Conservation (phyloP, 2,888 invertebrate species). For the Liodrosophila aerea region DNA sequence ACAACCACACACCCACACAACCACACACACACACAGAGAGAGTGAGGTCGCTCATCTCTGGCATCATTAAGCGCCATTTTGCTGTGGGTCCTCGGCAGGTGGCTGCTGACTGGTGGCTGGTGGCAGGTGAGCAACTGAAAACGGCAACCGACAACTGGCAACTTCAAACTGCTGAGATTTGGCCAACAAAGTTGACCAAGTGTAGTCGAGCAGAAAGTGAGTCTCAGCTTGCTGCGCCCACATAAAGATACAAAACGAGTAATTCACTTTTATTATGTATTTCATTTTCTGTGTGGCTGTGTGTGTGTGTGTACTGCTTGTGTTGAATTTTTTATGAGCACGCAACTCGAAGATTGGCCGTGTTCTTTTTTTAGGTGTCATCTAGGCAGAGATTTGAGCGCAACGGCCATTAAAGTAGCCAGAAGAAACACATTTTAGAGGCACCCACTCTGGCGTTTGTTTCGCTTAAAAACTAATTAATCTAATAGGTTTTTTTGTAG, state of each 20-base stretch:
- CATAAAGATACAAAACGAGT: slow-evolving; percentile 42
- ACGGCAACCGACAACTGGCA: slow-evolving; percentile 20
- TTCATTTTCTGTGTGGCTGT: slow-evolving; percentile 24
- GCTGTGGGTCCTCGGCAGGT: slow-evolving; percentile 48
- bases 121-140: background rate
- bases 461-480: slow-evolving; percentile 75
- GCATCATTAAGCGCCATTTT: slow-evolving; percentile 77
- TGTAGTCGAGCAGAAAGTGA: slow-evolving; percentile 77
- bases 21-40: slow-evolving; percentile 13
- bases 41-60: slow-evolving; percentile 72
- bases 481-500: slow-evolving; percentile 72
- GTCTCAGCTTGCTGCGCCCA: slow-evolving; percentile 37
- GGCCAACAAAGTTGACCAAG: slow-evolving; percentile 59
- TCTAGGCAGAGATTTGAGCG: slow-evolving; percentile 36
- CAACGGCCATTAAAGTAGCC: slow-evolving; percentile 36
- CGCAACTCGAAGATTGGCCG: slow-evolving; percentile 23
- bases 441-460: slow-evolving; percentile 17
- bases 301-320: slow-evolving; percentile 1
- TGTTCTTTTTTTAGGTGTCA: slow-evolving; percentile 30
- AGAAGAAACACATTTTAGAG: slow-evolving; percentile 21
- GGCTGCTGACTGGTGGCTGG: slow-evolving; percentile 10
- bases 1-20: too few species aligned
- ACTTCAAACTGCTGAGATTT: slow-evolving; percentile 43
- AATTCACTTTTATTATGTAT: slow-evolving; percentile 58
- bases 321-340: slow-evolving; percentile 42